These are phyloP conservation scores for Brassicogethes aeneus DNA, from an alignment of 2,888 invertebrate species.

Conservation along the genomic window DNA sequence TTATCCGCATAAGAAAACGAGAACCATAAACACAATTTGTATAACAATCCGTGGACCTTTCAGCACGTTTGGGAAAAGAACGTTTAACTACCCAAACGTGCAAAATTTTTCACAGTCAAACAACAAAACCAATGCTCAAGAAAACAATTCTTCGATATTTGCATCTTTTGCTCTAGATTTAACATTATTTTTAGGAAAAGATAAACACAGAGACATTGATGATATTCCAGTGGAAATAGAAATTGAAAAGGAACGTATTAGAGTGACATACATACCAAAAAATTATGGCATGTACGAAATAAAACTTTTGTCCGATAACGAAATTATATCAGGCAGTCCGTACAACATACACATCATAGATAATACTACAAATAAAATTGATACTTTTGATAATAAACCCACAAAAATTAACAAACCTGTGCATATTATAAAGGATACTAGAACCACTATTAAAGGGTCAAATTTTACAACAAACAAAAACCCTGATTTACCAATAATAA, in stretches of 20 bases:
- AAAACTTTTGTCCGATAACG: slow-evolving; percentile 47
- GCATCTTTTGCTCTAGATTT: slow-evolving; percentile 15
- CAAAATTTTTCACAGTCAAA: neutral
- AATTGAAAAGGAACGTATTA: slow-evolving; percentile 43
- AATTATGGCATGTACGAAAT: slow-evolving; percentile 50
- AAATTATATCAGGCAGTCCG: slow-evolving; percentile 51
- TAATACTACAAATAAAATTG: slow-evolving; percentile 20
- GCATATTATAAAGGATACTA: neutral
- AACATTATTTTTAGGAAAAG: slow-evolving; percentile 11
- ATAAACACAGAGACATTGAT: slow-evolving; percentile 14
- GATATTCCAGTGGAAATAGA: slow-evolving; percentile 47
- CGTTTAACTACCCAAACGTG: slow-evolving; percentile 9
- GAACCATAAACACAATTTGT: slow-evolving; percentile 15
- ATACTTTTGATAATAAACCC: slow-evolving; percentile 7
- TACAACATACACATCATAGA: slow-evolving; percentile 42
- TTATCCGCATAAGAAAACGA: slow-evolving; percentile 34
- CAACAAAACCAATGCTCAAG: slow-evolving; percentile 8
- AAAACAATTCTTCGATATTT: slow-evolving; percentile 12
- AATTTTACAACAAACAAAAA: too few relatives aligned
- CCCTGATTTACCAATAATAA: neutral
- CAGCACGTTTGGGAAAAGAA: slow-evolving; percentile 26
- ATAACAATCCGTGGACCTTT: slow-evolving; percentile 35
- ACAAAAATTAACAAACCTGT: neutral
- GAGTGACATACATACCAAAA: slow-evolving; percentile 45
- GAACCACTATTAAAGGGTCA: too few relatives aligned